Base-by-base conservation (phyloP, 1,140 invertebrate species). In the Theocolax elegans region DNA sequence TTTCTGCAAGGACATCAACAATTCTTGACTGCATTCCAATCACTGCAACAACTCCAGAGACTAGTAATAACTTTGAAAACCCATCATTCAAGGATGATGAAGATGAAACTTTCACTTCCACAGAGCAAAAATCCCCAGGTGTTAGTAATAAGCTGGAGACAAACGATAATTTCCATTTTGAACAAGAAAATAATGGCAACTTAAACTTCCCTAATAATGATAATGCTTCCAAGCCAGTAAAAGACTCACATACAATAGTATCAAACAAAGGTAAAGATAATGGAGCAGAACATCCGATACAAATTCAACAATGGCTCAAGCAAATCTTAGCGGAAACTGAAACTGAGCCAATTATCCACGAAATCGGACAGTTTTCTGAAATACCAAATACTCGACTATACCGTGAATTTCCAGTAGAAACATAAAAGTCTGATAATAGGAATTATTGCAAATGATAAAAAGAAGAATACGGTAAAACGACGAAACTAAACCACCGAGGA, bases 261-360 rank as follows among this genome's bases (percentile, higher is more conserved):
- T n/a, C 9, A 17, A 21, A 3, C 2, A 46, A 42, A 17, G n/a
- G 10, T 1, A 56, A 53, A 21, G 48, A 49, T 17, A 23, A 19
- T 21, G 19, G 19, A 9, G 17, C n/a, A 13, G 75, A 83, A 46
- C 83, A 84, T 73, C 87, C 88, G 12, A 85, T 87, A 13, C 88
- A 89, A 71, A 86, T 89, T 12, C 87, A 88, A 25, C 87, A 89
- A 42, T 89, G 87, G 88, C 74, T 89, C 29, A 82, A 83, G 9
- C 86, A 89, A 62, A 89, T 89, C 23, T 81, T 88, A 63, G 82
- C 83, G 0, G 87, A 89, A 65, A 87, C 88, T 0, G 87, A 89
- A 75, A 84, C 87, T 27, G 88, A 89, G 70, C 88, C 88, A 7
- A 84, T 83, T 60, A 77, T 85, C 40, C 80, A 85, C 23, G 84